Conservation (phyloP, 2,888 invertebrate species). For the Salticus scenicus region DNA sequence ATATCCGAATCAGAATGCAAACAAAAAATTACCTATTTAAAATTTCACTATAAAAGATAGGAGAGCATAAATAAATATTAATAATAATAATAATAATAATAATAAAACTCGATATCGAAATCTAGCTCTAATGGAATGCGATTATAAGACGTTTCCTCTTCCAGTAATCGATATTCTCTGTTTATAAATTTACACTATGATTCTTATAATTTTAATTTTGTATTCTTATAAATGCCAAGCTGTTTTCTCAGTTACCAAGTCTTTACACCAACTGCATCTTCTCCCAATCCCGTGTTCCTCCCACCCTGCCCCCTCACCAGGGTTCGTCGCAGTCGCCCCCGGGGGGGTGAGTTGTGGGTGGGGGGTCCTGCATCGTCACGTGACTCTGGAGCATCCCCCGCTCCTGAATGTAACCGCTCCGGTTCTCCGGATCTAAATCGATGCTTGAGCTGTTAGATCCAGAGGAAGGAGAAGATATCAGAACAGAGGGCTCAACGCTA, state of each 20-base stretch:
- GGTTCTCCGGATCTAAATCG: constrained; percentile 8
- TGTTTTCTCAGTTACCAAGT: constrained; percentile 1
- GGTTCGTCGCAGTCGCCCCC: constrained; percentile 9
- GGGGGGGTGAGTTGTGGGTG: background rate
- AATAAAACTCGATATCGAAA: no score
- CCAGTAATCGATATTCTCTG: background rate
- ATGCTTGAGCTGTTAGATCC: background rate
- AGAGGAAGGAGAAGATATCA: background rate
- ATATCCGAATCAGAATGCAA: no score
- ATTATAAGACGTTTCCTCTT: background rate
- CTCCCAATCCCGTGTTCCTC: background rate
- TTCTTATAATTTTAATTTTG: background rate
- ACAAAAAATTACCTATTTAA: no score
- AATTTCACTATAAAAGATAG: no score
- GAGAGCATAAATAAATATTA: no score
- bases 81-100: no score
- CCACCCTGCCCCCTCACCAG: background rate
- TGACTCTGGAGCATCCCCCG: constrained; percentile 5
- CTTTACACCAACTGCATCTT: constrained; percentile 7
- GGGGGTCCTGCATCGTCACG: background rate
- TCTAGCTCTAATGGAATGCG: no score
- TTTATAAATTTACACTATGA: background rate
- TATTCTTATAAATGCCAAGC: background rate
- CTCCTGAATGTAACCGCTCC: constrained; percentile 16
- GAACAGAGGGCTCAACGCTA: background rate